Conservation (phyloP, 23 tunicate species). For the Ascidia mentula region DNA sequence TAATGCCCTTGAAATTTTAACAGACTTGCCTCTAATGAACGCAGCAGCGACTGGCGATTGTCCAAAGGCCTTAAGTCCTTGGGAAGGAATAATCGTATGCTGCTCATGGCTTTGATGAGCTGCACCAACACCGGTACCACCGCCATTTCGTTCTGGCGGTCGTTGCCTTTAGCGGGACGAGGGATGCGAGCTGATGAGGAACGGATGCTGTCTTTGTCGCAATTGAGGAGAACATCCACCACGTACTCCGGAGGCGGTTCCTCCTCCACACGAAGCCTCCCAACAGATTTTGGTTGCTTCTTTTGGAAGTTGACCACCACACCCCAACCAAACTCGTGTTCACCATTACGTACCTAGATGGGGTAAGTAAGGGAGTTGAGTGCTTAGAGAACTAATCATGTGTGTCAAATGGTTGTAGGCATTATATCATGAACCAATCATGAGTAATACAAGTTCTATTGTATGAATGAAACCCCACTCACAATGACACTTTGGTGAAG, state of each 20-base stretch:
- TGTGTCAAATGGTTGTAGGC: too few relatives aligned
- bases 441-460: too few relatives aligned
- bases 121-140: constrained; percentile 75
- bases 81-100: constrained; percentile 67
- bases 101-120: constrained; percentile 65
- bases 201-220: constrained; percentile 57
- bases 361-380: too few relatives aligned
- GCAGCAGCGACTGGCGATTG: constrained; percentile 58
- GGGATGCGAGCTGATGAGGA: constrained; percentile 29
- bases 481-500: too few relatives aligned
- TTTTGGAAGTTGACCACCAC: constrained; percentile 86
- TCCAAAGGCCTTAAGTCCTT: constrained; percentile 64
- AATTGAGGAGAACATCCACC: constrained; percentile 83
- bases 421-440: too few relatives aligned
- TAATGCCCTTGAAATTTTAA: too few relatives aligned
- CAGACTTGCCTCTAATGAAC: constrained; percentile 68
- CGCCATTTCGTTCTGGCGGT: constrained; percentile 65
- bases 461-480: too few relatives aligned
- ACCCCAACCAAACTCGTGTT: constrained; percentile 96
- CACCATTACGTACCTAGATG: constrained; percentile 67
- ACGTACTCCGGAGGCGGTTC: constrained; percentile 60
- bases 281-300: constrained; percentile 39
- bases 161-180: constrained; percentile 48
- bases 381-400: too few relatives aligned
- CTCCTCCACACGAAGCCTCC: constrained; percentile 8